Conservation (phyloP, 2,888 invertebrate genomes). For the Drosophila limbata region DNA sequence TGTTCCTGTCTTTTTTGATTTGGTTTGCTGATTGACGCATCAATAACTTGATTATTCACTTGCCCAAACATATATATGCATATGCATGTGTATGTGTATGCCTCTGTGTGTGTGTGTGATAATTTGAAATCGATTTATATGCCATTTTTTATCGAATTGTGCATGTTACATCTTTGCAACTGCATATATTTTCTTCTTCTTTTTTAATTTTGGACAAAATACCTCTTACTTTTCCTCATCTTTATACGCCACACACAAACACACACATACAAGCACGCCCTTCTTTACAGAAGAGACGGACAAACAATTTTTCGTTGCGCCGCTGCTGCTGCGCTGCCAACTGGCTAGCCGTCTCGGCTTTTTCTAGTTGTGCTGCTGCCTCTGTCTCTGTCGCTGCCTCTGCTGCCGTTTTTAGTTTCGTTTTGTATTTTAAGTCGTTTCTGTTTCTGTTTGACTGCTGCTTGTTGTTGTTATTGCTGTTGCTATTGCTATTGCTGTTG, state of each 20-base stretch:
- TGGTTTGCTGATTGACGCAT: slow-evolving; percentile 33
- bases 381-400: slow-evolving; percentile 21
- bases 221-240: slow-evolving; percentile 36
- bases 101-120: slow-evolving; percentile 6
- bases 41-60: slow-evolving; percentile 45
- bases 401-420: slow-evolving; percentile 46
- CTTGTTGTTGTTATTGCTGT: slow-evolving; percentile 24
- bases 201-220: slow-evolving; percentile 15
- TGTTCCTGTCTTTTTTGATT: slow-evolving; percentile 50
- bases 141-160: slow-evolving; percentile 34
- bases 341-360: slow-evolving; percentile 6
- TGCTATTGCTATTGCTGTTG: slow-evolving; percentile 12
- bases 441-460: slow-evolving; percentile 39
- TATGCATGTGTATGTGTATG: slow-evolving; percentile 1
- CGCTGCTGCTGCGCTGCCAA: slow-evolving; percentile 4
- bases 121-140: slow-evolving; percentile 28
- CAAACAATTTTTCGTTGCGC: slow-evolving; percentile 47
- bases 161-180: not conserved
- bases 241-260: slow-evolving; percentile 18
- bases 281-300: slow-evolving; percentile 33
- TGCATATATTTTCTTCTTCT: not conserved
- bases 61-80: not conserved
- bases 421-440: slow-evolving; percentile 54
- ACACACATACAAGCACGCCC: slow-evolving; percentile 38
- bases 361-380: slow-evolving; percentile 21